Percentiles rank a stretch among this genome's conserved stretches.
Conservation (phyloP, 1,140 invertebrate species). For the Arctopsyche grandis region DNA sequence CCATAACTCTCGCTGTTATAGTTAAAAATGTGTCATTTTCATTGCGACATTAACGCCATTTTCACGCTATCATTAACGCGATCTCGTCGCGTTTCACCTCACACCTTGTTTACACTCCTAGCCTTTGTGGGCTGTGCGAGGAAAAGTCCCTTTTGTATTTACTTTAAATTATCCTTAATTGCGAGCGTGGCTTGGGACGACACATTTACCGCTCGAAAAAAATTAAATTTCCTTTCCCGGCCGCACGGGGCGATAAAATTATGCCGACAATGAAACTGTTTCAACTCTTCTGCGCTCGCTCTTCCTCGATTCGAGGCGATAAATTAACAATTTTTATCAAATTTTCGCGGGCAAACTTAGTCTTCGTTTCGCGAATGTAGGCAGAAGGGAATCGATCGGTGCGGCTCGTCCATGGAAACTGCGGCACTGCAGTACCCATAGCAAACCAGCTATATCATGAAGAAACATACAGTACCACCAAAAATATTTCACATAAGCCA, state of each 20-base stretch:
- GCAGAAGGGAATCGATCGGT: too few species aligned
- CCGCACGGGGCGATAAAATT: not conserved
- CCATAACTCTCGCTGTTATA: not conserved
- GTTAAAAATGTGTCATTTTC: slow-evolving; percentile 32
- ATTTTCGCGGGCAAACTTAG: too few species aligned
- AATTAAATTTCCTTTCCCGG: not conserved
- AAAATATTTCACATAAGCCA: too few species aligned
- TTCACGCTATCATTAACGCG: slow-evolving; percentile 23
- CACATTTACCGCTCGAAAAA: slow-evolving; percentile 11
- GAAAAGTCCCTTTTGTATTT: slow-evolving; percentile 13
- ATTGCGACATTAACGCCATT: slow-evolving; percentile 33
- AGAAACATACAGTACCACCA: too few species aligned
- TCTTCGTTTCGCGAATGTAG: too few species aligned
- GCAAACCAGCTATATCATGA: too few species aligned
- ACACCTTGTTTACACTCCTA: slow-evolving; percentile 24
- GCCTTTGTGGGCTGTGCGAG: not conserved
- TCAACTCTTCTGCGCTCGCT: not conserved
- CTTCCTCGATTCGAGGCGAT: too few species aligned
- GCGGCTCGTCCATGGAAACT: too few species aligned
- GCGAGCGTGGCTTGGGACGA: not conserved
- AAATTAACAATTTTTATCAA: too few species aligned
- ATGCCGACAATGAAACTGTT: not conserved
- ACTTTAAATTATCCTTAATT: slow-evolving; percentile 33
- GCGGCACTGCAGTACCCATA: too few species aligned
- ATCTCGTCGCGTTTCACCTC: not conserved